Percentiles rank a stretch among this genome's conserved stretches.
Conservation (phyloP, 2,888 invertebrate genomes). For the Sphaerophoria taeniata region DNA sequence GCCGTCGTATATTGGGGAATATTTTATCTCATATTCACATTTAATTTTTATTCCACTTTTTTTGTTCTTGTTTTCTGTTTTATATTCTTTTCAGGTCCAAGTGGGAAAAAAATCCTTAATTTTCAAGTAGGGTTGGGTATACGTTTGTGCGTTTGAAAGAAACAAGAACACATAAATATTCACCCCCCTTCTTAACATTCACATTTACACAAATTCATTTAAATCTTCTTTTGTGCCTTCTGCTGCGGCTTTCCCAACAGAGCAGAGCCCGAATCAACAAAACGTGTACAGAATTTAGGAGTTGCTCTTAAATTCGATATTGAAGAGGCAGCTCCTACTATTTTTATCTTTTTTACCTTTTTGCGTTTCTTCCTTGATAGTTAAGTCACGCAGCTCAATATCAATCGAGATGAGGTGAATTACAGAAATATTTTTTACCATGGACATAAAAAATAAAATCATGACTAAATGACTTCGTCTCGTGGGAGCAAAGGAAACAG, state of each 20-base stretch:
- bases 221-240: conserved; percentile 20
- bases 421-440: conserved; percentile 46
- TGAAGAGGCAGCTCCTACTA: not conserved
- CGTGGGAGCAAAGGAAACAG: not conserved
- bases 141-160: not conserved
- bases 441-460: conserved; percentile 54
- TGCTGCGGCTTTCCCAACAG: conserved; percentile 27
- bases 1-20: not conserved
- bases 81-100: conserved; percentile 9
- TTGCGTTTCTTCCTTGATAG: conserved; percentile 54
- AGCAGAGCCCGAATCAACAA: conserved; percentile 18
- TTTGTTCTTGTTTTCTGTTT: conserved; percentile 16
- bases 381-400: conserved; percentile 72
- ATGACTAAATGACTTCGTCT: conserved; percentile 58
- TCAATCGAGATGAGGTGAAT: conserved; percentile 74
- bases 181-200: not conserved
- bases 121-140: conserved; percentile 45
- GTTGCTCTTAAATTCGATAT: too few species aligned
- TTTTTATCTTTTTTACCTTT: conserved; percentile 12
- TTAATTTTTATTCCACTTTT: not conserved
- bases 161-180: not conserved
- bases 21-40: conserved; percentile 42
- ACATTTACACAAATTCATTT: conserved; percentile 54
- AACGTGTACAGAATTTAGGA: conserved; percentile 70
- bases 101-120: conserved; percentile 48